Evolutionary conservation across 2,113 vertebrate species (phyloP), one percentile per base, ranked within the genome.

Genomic region (Donacobius atricapilla): DNA sequence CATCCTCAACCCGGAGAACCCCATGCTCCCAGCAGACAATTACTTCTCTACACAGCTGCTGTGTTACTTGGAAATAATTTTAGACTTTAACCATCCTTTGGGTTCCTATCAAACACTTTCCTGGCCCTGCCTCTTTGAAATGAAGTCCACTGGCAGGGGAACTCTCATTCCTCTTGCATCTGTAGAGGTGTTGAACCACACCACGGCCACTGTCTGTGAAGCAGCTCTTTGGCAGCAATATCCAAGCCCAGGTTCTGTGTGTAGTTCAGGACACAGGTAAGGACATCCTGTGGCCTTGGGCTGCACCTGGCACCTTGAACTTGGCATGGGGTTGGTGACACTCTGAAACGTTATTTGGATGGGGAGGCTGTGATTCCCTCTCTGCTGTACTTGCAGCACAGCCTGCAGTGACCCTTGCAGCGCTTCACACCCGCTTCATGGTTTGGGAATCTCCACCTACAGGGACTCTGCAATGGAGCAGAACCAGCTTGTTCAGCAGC

Each of bases 11-110:
- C 13, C 42, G 47, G 61, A 79, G 60, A 77, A n/a, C 4, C 3
- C 0, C 2, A 1, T 35, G 24, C 28, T 89, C 63, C 30, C n/a
- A 24, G 42, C 5, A 4, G 18, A 22, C 48, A 58, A 18, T 33
- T 44, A 5, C 16, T 58, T n/a, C 64, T 56, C 25, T 42, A 0
- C 0, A 0, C 16, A 24, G 23, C 83, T 75, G 33, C 58, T 56
- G 40, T 21, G 15, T 39, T 5, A 2, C 3, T 23, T 78, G 58
- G 37, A n/a, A 51, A 53, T 40, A 10, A 40, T 12, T 75, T 31
- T 19, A 65, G 11, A 20, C 9, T 60, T 64, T 69, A 24, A 3
- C 28, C 14, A 2, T 47, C 20, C 24, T 42, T 58, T 21, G 81
- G 8, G 15, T 31, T 69, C 53, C 57, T 68, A 0, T 18, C 18